Evolutionary conservation across 2,797 vertebrate genomes (phyloP), one percentile per base, ranked within the genome.

Genomic region (Eurystomus glaucurus): DNA sequence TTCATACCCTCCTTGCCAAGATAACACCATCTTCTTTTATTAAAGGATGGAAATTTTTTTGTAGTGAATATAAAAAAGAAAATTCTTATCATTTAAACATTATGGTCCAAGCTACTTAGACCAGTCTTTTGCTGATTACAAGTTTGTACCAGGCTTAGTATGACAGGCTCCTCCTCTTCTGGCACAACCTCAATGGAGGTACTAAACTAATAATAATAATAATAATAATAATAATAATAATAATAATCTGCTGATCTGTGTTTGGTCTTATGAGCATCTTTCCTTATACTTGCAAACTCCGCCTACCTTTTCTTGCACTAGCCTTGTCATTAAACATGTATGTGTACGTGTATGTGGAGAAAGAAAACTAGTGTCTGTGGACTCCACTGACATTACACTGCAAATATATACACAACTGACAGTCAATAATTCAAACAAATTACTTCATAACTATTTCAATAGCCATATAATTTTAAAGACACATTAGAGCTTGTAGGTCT

Each of bases 301-400:
- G 13, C 33, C n/a, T 46, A 69, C 9, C 18, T 79, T 58, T 65
- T 43, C 28, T 91, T 39, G 55, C 50, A 43, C 22, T 33, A 74
- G 14, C 37, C 52, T 15, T 77, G 28, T n/a, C 74, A 64, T 35
- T 52, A 58, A 89, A 60, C 21, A 50, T 1, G 0, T 41, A 60
- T 11, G 5, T 17, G 5, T 29, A 31, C 14, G 10, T 18, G 43
- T 4, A 14, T 11, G 28, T 35, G 13, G 13, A 94, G 50, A 85
- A 82, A 61, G 41, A 82, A 86, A 58, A 90, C 57, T 2, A 64
- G 16, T 8, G 26, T 51, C 48, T 71, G 9, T 79, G 37, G 50
- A 18, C 33, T 75, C 37, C 35, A 16, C 0, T 76, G 35, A 71
- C 37, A 88, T 37, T 3, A 85, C 0, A 1, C 9, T 74, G 28